Evolutionary conservation across 2,797 vertebrate species (phyloP), one percentile per base, ranked within the genome.

Genomic region (Psittacula derbiana): DNA sequence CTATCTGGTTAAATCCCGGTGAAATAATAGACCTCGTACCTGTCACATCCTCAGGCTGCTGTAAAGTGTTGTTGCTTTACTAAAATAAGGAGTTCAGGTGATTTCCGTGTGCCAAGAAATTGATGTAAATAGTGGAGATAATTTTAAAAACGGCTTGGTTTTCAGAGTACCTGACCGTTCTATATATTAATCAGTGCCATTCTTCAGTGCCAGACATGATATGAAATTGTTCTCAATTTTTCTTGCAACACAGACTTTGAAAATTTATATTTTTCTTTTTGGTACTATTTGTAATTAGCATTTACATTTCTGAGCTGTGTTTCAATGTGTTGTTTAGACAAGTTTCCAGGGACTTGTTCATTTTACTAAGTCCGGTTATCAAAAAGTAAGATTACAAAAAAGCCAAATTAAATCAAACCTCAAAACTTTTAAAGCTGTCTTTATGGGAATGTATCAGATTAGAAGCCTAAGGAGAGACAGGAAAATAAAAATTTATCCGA

Each of bases 1-100:
- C 94, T 92, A 64, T 84, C 90, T 88, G 83, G 80, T 96, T 96
- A 96, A 91, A 94, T 91, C 92, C 90, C 64, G 88, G 88, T 92
- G 93, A 93, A 96, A 90, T 95, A 96, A 93, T 92, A 94, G 91
- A 92, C 86, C 78, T 96, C 28, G 8, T 80, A 94, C 80, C 64
- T 71, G 92, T 84, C 96, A 96, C 92, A 92, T 92, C 88, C 74
- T 80, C 80, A n/a, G 83, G 53, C 92, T 92, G 92, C 80, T 88
- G n/a, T 38, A 25, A 75, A 91, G 55, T 49, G 66, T 44, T 92
- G 81, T 38, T 75, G 41, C 43, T 90, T 61, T 44, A 27, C 47
- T 82, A 47, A 88, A 96, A 92, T 86, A 90, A 75, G 90, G 53
- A 81, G 76, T 53, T 84, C 61, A 73, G 52, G 80, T 79, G 81